These are phyloP conservation scores for Crypturellus tataupa DNA, from an alignment of 2,797 vertebrate genomes.

Conservation along the genomic window DNA sequence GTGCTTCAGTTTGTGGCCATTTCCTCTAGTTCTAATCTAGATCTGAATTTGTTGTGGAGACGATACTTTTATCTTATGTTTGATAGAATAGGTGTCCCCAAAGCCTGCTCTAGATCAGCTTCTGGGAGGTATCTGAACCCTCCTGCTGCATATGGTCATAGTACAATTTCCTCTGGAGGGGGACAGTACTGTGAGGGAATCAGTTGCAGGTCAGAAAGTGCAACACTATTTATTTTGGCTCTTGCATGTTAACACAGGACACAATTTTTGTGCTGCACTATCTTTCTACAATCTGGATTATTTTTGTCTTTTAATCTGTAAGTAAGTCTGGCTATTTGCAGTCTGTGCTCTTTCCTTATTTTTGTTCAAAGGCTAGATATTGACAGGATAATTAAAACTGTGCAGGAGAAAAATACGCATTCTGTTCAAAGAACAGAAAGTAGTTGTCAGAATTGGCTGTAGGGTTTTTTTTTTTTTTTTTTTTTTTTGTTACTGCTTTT, in stretches of 20 bases:
- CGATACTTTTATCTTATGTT: neutral
- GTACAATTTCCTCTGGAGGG: neutral
- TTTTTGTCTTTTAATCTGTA: conserved; percentile 33
- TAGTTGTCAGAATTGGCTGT: neutral
- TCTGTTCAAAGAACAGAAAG: neutral
- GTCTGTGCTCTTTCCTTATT: neutral
- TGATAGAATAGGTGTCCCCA: neutral
- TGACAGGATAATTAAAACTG: neutral
- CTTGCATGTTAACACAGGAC: neutral
- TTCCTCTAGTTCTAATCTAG: too few species aligned
- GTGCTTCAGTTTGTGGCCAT: too few species aligned
- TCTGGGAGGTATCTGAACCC: neutral
- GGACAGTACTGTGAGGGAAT: neutral
- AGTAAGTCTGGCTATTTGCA: neutral
- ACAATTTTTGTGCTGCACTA: neutral
- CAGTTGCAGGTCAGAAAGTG: neutral
- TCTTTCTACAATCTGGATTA: neutral
- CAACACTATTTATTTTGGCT: neutral
- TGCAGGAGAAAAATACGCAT: neutral
- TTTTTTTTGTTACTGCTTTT: too few species aligned
- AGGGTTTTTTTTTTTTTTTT: too few species aligned
- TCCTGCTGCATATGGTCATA: neutral
- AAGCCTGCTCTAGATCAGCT: neutral
- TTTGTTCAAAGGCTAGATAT: neutral
- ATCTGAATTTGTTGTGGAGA: neutral